phyloP scores from a whole-genome alignment of 2,888 invertebrate genomes.

The Drosophila paramelanica region DNA sequence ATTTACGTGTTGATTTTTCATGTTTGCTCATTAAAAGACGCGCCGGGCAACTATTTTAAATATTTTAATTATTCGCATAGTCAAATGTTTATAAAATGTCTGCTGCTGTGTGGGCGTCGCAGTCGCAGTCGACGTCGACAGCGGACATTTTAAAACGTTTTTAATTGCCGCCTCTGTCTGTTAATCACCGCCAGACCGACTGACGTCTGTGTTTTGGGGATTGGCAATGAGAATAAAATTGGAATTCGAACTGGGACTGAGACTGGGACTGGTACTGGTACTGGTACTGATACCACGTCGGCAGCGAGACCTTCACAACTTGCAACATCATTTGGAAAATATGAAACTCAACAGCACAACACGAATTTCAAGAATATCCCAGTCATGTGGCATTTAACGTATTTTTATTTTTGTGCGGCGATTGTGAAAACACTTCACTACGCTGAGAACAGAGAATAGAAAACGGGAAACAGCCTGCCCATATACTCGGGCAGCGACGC shows the following conservation, averaged over 20 bases:
- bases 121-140: constrained; percentile 7
- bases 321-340: constrained; percentile 53
- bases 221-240: not conserved
- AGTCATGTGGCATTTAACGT: constrained; percentile 44
- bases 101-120: constrained; percentile 10
- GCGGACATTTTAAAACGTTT: constrained; percentile 57
- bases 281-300: constrained; percentile 10
- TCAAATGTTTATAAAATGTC: constrained; percentile 47
- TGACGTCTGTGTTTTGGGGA: constrained; percentile 49
- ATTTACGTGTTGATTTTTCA: constrained; percentile 36
- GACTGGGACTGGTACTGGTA: not conserved
- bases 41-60: constrained; percentile 70
- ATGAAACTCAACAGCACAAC: constrained; percentile 36
- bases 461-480: constrained; percentile 19
- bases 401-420: constrained; percentile 21
- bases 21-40: constrained; percentile 63
- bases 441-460: not conserved
- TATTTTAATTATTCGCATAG: constrained; percentile 75
- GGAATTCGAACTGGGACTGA: not conserved
- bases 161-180: constrained; percentile 62
- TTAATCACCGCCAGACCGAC: constrained; percentile 62
- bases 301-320: constrained; percentile 45
- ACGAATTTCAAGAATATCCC: constrained; percentile 41
- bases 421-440: constrained; percentile 67
- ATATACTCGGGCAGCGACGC: constrained; percentile 18